Base-by-base conservation (phyloP, 2,113 vertebrate genomes). In the Oenanthe melanoleuca region DNA sequence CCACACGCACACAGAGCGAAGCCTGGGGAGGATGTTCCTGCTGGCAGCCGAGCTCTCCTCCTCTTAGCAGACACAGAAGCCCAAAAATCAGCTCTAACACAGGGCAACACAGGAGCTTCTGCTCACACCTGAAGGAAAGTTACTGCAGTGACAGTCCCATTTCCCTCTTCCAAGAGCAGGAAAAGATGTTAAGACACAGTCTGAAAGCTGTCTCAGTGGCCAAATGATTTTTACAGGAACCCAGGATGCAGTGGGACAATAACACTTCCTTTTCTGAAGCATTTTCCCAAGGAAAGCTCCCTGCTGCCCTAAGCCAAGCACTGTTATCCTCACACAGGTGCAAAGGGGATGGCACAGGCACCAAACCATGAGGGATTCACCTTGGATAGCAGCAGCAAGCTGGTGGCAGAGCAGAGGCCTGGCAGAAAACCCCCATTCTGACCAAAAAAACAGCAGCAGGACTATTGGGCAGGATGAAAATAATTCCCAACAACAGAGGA, bases 11-110 rank as follows among this genome's bases (percentile, higher is more conserved):
- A 87, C 55, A 63, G 24, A 88, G 45, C 9, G 33, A 92, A 95
- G 95, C 93, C 86, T 16, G 73, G 86, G 81, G 67, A 92, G 86
- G 80, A 38, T n/a, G 91, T 16, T 95, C 49, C 89, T 92, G 91
- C 71, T 38, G 72, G 74, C 60, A 60, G 29, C 57, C 1, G 0
- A 17, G 3, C 70, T 42, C 70, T 61, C 78, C 91, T 90, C 94
- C n/a, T n/a, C n/a, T 52, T 0, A 72, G 55, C 96, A 83, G 23
- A 80, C 71, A 63, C 29, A 71, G 34, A 92, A 95, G 61, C 77
- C 90, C 69, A 16, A 72, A 67, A 70, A 31, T 53, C 1, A 20
- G n/a, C 79, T n/a, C 53, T 26, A 37, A 93, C 42, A 25, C 16
- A 2, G 18, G 56, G 33, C 12, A 8, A 15, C 0, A 14, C 45